Base-by-base conservation (phyloP, 2,888 invertebrate species). In the Ophioninae sp. region DNA sequence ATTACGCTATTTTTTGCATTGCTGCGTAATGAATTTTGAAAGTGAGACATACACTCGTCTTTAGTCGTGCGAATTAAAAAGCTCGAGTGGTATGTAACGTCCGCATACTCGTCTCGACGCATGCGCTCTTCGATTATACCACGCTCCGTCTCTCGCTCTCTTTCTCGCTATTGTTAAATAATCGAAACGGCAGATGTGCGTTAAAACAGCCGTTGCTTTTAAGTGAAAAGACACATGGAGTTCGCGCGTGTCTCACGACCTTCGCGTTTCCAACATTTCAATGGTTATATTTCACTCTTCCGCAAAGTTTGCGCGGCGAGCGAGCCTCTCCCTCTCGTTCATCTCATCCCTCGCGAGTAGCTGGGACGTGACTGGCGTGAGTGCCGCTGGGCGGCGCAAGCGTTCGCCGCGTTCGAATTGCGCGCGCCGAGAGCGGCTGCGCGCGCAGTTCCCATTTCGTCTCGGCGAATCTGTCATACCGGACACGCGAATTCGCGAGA, bases 31-130 rank as follows among this genome's bases (percentile, higher is more conserved):
- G n/a, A 22, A 22, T 22, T 22, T 56, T 3, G 1, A 6, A 20
- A 17, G 37, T 13, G 39, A 56, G 67, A 10, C 65, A 9, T 56
- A 20, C 44, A 61, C 41, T 69, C 44, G 61, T 30, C 22, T 56
- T 63, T 39, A 30, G 68, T 67, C 73, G 63, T 10, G 41, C 17
- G 61, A 73, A 13, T 51, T 2, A 17, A 6, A 69, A 77, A 76
- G 72, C 76, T 59, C 68, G 20, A 39, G 56, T 64, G 64, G 74
- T 69, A 78, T 67, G 78, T 10, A 61, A 78, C 81, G 81, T 84
- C 81, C 83, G 83, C 83, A 84, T 81, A 78, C 83, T 81, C 67
- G 80, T 44, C 39, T 9, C 63, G 20, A n/a, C 44, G 39, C 59
- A 56, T 39, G 41, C 22, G 63, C n/a, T 75, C 56, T 65, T 41